phyloP scores from a whole-genome alignment of 2,888 invertebrate species.

The Troides oblongomaculatus region DNA sequence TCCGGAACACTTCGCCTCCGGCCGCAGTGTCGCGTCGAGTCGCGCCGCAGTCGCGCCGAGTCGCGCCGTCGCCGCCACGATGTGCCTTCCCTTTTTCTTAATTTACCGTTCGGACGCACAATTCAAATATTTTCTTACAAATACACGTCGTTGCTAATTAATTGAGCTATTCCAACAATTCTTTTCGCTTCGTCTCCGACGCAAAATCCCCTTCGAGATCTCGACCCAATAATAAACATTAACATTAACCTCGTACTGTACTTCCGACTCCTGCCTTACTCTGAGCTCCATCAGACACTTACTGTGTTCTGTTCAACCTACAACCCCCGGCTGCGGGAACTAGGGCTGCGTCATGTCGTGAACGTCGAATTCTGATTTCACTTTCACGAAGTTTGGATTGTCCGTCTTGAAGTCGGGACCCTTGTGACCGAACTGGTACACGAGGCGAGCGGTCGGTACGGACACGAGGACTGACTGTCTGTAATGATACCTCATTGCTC shows the following conservation, averaged over 20 bases:
- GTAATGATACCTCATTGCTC: slow-evolving; percentile 94
- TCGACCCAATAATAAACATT: slow-evolving; percentile 33
- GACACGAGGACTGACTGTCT: slow-evolving; percentile 86
- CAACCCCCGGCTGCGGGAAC: slow-evolving; percentile 43
- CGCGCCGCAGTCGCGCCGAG: not conserved
- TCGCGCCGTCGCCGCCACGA: too few relatives aligned
- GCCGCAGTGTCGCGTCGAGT: slow-evolving; percentile 36
- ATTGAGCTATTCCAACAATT: slow-evolving; percentile 25
- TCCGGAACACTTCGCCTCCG: slow-evolving; percentile 51
- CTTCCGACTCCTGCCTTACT: slow-evolving; percentile 38
- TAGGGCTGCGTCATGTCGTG: slow-evolving; percentile 56
- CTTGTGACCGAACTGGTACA: slow-evolving; percentile 90
- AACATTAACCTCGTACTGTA: slow-evolving; percentile 30
- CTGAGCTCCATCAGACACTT: slow-evolving; percentile 35
- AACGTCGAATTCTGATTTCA: slow-evolving; percentile 61
- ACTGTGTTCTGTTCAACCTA: slow-evolving; percentile 37
- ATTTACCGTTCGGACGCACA: not conserved
- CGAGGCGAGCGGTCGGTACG: slow-evolving; percentile 86
- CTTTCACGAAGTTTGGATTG: slow-evolving; percentile 77
- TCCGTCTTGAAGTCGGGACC: slow-evolving; percentile 88
- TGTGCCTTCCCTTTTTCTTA: not conserved
- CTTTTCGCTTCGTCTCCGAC: slow-evolving; percentile 20
- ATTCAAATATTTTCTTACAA: slow-evolving; percentile 2
- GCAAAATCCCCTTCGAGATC: slow-evolving; percentile 29
- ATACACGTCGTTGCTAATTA: slow-evolving; percentile 19